phyloP scores from a whole-genome alignment of 1,140 invertebrate species.

The Dufourea novaeangliae region DNA sequence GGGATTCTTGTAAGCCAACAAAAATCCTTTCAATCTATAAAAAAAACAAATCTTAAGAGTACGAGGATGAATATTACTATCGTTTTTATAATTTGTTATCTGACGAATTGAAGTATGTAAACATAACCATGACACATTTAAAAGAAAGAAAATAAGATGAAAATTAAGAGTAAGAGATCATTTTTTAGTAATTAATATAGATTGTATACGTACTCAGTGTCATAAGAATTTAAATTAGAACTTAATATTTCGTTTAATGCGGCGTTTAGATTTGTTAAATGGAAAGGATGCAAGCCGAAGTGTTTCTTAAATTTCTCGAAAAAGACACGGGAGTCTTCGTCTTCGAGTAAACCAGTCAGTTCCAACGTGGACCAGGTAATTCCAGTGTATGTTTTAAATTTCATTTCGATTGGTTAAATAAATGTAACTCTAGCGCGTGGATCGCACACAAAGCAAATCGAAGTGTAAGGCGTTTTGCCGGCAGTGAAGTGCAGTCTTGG shows the following conservation, averaged over 20 bases:
- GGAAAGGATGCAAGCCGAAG: constrained; percentile 83
- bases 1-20: constrained; percentile 85
- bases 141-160: too few species aligned
- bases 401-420: constrained; percentile 48
- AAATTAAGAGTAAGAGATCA: neutral
- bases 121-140: constrained; percentile 8
- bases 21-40: constrained; percentile 83
- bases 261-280: constrained; percentile 82
- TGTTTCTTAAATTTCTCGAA: constrained; percentile 82
- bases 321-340: constrained; percentile 83
- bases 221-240: constrained; percentile 69
- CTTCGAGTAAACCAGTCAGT: constrained; percentile 73
- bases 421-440: neutral
- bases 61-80: neutral
- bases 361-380: constrained; percentile 74
- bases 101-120: constrained; percentile 19
- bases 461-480: too few species aligned
- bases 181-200: neutral
- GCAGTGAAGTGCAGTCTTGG: too few species aligned
- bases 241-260: constrained; percentile 70
- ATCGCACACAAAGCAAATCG: too few species aligned
- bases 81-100: neutral
- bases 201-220: constrained; percentile 68
- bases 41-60: constrained; percentile 32
- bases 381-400: constrained; percentile 43